These are phyloP conservation scores for Megaleporinus macrocephalus DNA, from an alignment of 2,113 vertebrate species.

Conservation along the genomic window DNA sequence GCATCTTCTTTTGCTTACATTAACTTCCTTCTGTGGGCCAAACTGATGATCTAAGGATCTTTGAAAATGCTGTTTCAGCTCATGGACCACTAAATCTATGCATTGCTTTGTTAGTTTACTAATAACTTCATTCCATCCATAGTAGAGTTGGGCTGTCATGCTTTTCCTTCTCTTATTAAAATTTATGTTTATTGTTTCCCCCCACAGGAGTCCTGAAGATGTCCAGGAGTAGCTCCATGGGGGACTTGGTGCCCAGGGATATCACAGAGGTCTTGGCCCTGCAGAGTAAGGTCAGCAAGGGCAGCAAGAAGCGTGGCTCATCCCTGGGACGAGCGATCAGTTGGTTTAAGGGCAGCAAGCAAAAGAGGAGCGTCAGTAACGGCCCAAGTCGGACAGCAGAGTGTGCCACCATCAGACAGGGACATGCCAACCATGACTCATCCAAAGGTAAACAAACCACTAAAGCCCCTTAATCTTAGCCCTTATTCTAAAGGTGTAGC, in stretches of 20 bases:
- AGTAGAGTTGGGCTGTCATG: background rate
- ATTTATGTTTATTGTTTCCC: background rate
- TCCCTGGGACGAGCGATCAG: constrained; percentile 85
- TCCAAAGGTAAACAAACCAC: constrained; percentile 69
- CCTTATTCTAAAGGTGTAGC: background rate
- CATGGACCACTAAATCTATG: constrained; percentile 11
- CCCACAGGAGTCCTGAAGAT: constrained; percentile 55
- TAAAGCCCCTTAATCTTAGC: background rate
- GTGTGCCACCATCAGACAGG: constrained; percentile 41
- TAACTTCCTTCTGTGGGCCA: background rate
- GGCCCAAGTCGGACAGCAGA: constrained; percentile 64
- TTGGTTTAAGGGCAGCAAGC: constrained; percentile 85
- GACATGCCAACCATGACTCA: constrained; percentile 56
- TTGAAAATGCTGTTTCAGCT: constrained; percentile 2
- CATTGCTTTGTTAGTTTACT: constrained; percentile 9
- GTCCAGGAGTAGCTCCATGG: constrained; percentile 77
- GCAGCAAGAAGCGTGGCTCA: constrained; percentile 75
- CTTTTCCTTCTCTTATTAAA: background rate
- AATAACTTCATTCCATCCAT: background rate
- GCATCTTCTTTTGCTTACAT: background rate
- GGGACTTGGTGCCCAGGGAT: constrained; percentile 81
- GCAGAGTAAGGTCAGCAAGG: constrained; percentile 71
- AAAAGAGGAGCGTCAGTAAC: constrained; percentile 72
- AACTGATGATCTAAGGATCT: background rate
- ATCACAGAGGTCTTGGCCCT: constrained; percentile 78